phyloP scores from a whole-genome alignment of 2,888 invertebrate genomes.

The Notocelia uddmanniana region DNA sequence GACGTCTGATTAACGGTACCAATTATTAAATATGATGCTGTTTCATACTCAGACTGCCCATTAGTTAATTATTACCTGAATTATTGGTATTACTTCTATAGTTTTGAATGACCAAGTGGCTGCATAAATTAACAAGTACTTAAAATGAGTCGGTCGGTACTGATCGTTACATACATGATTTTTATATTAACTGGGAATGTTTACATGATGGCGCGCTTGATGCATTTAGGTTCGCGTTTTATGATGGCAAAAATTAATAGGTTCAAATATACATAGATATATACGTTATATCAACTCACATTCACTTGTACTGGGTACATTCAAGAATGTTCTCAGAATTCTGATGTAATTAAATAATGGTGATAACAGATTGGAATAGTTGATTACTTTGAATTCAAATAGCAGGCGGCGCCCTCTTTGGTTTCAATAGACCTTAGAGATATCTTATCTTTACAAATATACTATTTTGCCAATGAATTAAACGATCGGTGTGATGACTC shows the following conservation, averaged over 20 bases:
- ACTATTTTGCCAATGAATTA: neutral
- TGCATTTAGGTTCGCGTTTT: no score
- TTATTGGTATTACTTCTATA: neutral
- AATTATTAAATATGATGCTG: constrained; percentile 24
- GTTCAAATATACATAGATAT: neutral
- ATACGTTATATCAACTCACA: neutral
- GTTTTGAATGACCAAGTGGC: neutral
- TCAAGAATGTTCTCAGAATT: constrained; percentile 3
- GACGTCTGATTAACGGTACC: constrained; percentile 26
- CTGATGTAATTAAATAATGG: constrained; percentile 16
- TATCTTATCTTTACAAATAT: neutral
- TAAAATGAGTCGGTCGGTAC: neutral
- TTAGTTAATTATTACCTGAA: constrained; percentile 10
- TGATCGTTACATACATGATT: neutral
- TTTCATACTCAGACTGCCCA: neutral
- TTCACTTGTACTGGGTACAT: neutral
- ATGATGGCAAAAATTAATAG: neutral
- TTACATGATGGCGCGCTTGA: no score
- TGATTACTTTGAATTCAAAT: constrained; percentile 16
- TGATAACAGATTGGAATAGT: constrained; percentile 21
- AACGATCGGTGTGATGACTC: neutral
- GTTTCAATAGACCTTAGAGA: constrained; percentile 4
- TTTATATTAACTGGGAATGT: neutral
- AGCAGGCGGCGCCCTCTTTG: neutral
- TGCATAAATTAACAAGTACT: neutral